phyloP scores from a whole-genome alignment of 1,140 invertebrate species.

The Dryas iulia region DNA sequence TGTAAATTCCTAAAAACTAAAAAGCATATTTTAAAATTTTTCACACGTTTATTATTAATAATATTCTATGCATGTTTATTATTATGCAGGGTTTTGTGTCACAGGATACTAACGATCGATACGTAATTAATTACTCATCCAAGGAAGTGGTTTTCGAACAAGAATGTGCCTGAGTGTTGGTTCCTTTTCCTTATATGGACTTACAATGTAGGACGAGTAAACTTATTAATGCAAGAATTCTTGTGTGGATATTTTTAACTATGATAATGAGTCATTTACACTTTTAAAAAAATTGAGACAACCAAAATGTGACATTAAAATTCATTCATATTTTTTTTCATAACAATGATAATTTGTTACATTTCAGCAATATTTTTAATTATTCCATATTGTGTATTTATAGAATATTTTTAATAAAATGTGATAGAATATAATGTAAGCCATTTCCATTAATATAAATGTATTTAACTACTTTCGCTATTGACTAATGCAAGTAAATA shows the following conservation, averaged over 20 bases:
- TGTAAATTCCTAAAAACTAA: not conserved
- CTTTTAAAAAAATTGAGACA: too few species aligned
- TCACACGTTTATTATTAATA: not conserved
- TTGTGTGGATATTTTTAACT: not conserved
- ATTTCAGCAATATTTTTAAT: too few species aligned
- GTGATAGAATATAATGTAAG: too few species aligned
- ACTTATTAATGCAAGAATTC: slow-evolving; percentile 2
- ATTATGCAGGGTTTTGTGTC: not conserved
- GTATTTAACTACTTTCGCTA: too few species aligned
- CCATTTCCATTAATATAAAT: too few species aligned
- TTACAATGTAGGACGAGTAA: slow-evolving; percentile 4
- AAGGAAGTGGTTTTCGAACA: slow-evolving; percentile 3
- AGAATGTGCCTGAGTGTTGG: not conserved
- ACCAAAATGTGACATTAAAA: too few species aligned
- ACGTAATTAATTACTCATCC: not conserved
- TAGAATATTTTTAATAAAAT: too few species aligned
- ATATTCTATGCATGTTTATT: not conserved
- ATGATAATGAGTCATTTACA: not conserved
- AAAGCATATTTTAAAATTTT: not conserved
- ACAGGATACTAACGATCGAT: slow-evolving; percentile 2
- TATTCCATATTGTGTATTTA: too few species aligned
- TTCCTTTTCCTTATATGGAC: not conserved
- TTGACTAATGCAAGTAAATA: too few species aligned
- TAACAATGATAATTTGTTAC: too few species aligned
- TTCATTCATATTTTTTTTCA: not conserved